Percentiles rank a stretch among this genome's conserved stretches.
Conservation (phyloP, 2,888 invertebrate species). For the Acleris literana region DNA sequence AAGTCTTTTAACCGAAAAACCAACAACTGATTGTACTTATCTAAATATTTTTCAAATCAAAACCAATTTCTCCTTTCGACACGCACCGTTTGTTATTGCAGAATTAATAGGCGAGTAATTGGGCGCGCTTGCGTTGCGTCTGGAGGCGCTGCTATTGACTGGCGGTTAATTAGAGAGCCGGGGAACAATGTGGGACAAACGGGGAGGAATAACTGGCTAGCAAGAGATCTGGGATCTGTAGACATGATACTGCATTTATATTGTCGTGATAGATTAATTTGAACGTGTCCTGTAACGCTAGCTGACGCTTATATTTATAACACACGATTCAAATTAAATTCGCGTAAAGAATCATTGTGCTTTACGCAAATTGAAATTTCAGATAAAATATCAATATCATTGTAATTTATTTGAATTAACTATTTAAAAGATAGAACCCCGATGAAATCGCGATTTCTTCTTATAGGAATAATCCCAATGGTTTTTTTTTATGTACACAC, state of each 20-base stretch:
- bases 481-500: no score
- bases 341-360: no score
- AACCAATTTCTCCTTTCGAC: slow-evolving; percentile 20
- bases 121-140: slow-evolving; percentile 39
- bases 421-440: no score
- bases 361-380: no score
- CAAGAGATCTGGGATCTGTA: not conserved
- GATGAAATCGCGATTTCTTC: no score
- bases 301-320: no score
- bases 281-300: no score
- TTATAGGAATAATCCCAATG: no score
- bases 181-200: slow-evolving; percentile 38
- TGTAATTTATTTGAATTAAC: no score
- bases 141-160: slow-evolving; percentile 40
- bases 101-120: slow-evolving; percentile 45
- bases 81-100: slow-evolving; percentile 38
- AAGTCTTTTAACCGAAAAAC: not conserved
- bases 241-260: slow-evolving; percentile 4
- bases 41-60: slow-evolving; percentile 2
- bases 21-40: not conserved
- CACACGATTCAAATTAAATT: no score
- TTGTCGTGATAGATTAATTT: not conserved
- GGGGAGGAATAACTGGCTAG: slow-evolving; percentile 35
- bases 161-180: slow-evolving; percentile 39
- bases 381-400: no score